A percentile compares a stretch with the other conserved stretches of the same genome.
phyloP scores from a whole-genome alignment of 2,888 invertebrate genomes.

The Pristionchus fissidentatus region DNA sequence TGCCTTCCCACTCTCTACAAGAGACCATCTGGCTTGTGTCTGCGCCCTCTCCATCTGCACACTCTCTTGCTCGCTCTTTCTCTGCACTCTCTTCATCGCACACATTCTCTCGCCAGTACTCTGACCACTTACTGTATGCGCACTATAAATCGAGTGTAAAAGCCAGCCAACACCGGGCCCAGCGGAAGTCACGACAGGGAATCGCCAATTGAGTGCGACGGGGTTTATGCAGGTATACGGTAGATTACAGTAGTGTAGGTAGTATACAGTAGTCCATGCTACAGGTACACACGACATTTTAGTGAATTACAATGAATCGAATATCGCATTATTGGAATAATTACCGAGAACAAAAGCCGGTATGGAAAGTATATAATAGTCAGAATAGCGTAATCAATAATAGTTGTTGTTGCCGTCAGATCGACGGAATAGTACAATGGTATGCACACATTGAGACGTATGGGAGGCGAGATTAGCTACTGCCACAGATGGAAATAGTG shows the following conservation, averaged over 20 bases:
- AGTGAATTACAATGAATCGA: no score
- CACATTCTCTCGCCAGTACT: background rate
- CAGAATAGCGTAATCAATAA: background rate
- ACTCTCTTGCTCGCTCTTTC: background rate
- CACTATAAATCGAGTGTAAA: background rate
- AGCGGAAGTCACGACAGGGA: background rate
- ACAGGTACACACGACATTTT: no score
- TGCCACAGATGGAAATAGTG: background rate
- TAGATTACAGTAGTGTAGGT: background rate
- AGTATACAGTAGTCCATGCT: background rate
- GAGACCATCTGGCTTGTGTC: slow-evolving; percentile 23
- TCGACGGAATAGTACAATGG: slow-evolving; percentile 33
- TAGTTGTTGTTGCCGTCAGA: no score
- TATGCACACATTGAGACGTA: background rate
- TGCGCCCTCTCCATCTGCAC: background rate
- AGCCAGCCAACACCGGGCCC: background rate
- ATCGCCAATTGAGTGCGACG: background rate
- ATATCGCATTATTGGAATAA: no score
- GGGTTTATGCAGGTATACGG: no score
- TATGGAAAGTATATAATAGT: no score
- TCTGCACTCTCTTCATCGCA: background rate
- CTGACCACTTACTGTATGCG: background rate
- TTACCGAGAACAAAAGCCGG: no score
- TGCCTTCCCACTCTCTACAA: slow-evolving; percentile 9
- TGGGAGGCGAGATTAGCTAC: slow-evolving; percentile 25